phyloP scores from a whole-genome alignment of 37 sponge, comb jelly and placozoan species.

The Eunapius fragilis region DNA sequence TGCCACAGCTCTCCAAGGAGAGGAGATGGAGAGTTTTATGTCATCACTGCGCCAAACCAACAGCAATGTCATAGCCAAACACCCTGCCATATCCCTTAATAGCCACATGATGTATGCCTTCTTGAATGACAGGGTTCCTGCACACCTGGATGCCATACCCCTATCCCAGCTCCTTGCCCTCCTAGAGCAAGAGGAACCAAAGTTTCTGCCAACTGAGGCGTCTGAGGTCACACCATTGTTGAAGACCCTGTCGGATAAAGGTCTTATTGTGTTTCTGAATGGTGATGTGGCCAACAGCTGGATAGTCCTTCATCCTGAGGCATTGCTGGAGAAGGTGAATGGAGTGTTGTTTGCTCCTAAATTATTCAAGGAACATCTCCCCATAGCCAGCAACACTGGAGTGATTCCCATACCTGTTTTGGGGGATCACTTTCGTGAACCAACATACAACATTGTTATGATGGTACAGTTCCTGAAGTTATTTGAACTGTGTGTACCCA shows the following conservation, averaged over 20 bases:
- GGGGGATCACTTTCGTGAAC: not conserved
- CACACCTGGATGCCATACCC: not conserved
- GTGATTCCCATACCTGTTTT: not conserved
- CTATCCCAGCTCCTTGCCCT: not conserved
- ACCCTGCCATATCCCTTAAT: not conserved
- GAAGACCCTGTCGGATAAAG: conserved; percentile 7
- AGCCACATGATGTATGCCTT: conserved; percentile 11
- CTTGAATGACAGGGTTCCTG: not conserved
- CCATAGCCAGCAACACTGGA: not conserved
- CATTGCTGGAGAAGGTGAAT: not conserved
- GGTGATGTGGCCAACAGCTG: conserved; percentile 6
- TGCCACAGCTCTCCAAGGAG: not conserved
- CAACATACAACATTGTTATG: not conserved
- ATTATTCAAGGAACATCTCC: not conserved
- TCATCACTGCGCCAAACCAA: not conserved
- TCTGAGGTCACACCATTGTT: not conserved
- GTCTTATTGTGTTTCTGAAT: conserved; percentile 7
- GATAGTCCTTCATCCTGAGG: conserved; percentile 1
- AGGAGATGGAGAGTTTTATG: not conserved
- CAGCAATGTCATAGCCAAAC: not conserved
- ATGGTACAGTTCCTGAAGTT: not conserved
- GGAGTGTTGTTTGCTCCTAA: conserved; percentile 11
- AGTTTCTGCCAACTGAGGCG: not conserved
- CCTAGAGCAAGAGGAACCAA: not conserved
- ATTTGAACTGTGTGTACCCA: not conserved